Conservation (phyloP, 1,140 invertebrate genomes). For the Melipona quadrifasciata region DNA sequence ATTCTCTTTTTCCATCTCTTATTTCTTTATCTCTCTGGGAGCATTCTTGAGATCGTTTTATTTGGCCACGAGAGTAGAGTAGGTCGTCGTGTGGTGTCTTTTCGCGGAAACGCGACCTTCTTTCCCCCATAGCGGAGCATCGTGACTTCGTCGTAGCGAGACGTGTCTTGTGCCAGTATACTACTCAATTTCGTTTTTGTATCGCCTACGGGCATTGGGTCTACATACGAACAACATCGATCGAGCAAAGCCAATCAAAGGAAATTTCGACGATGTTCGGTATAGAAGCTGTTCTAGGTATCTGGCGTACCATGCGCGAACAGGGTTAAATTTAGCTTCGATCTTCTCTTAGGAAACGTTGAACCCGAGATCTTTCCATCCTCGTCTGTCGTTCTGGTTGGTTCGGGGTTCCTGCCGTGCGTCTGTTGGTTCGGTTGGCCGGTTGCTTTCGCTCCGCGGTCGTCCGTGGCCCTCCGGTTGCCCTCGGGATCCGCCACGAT, state of each 20-base stretch:
- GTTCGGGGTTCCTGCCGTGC: conserved; percentile 1
- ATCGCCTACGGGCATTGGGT: not conserved
- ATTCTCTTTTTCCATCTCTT: no score
- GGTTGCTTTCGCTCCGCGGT: not conserved
- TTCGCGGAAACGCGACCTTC: conserved; percentile 25
- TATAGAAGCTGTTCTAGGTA: conserved; percentile 47
- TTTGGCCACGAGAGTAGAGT: not conserved
- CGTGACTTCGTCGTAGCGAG: not conserved
- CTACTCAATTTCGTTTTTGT: not conserved
- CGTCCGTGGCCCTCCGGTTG: conserved; percentile 6
- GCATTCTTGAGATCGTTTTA: not conserved
- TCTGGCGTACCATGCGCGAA: conserved; percentile 56
- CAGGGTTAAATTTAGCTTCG: conserved; percentile 69
- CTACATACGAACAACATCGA: conserved; percentile 34
- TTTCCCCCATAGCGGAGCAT: not conserved
- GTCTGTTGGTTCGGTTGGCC: not conserved
- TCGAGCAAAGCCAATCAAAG: conserved; percentile 52
- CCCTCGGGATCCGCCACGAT: not conserved
- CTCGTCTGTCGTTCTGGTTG: conserved; percentile 11
- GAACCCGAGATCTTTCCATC: conserved; percentile 69
- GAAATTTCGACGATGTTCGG: conserved; percentile 56
- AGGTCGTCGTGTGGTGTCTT: conserved; percentile 10
- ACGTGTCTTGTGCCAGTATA: not conserved
- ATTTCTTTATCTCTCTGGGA: not conserved
- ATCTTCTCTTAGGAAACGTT: conserved; percentile 70